phyloP scores from a whole-genome alignment of 2,888 invertebrate species.

The Trilocha varians region DNA sequence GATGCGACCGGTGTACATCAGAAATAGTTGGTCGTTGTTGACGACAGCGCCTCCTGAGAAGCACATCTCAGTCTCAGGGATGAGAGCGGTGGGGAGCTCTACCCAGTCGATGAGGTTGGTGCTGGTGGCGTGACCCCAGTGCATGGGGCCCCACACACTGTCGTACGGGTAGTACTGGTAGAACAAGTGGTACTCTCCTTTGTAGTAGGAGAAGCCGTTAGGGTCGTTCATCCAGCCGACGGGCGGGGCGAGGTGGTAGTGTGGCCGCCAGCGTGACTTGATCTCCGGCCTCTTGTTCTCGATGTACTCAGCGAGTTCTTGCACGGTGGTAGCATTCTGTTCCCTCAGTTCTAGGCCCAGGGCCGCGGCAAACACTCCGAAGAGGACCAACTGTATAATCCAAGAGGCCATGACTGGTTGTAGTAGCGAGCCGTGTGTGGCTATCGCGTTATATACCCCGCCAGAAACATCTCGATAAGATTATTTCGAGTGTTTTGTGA shows the following conservation, averaged over 20 bases:
- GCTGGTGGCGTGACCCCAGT: conserved; percentile 69
- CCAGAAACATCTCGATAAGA: conserved; percentile 3
- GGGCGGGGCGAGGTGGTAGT: conserved; percentile 53
- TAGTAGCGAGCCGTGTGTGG: neutral
- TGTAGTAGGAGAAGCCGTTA: conserved; percentile 67
- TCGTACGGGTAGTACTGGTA: conserved; percentile 69
- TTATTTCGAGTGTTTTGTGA: conserved; percentile 7
- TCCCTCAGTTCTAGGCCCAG: conserved; percentile 21
- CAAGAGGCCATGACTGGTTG: neutral
- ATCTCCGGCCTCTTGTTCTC: conserved; percentile 36
- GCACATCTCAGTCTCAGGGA: conserved; percentile 55
- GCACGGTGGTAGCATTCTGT: conserved; percentile 17
- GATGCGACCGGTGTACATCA: conserved; percentile 55
- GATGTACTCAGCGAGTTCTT: conserved; percentile 46
- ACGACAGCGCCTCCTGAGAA: conserved; percentile 65
- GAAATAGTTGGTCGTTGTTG: conserved; percentile 38
- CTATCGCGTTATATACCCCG: conserved; percentile 1
- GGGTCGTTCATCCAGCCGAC: conserved; percentile 75
- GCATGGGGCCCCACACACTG: conserved; percentile 61
- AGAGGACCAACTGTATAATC: conserved; percentile 9
- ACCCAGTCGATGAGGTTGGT: conserved; percentile 65
- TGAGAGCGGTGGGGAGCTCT: conserved; percentile 57
- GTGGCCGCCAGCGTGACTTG: conserved; percentile 44
- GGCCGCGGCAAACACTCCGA: conserved; percentile 23
- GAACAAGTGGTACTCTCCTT: conserved; percentile 67